Evolutionary conservation across 1,140 invertebrate species (phyloP).

Genomic region (Bombus sibiricus): DNA sequence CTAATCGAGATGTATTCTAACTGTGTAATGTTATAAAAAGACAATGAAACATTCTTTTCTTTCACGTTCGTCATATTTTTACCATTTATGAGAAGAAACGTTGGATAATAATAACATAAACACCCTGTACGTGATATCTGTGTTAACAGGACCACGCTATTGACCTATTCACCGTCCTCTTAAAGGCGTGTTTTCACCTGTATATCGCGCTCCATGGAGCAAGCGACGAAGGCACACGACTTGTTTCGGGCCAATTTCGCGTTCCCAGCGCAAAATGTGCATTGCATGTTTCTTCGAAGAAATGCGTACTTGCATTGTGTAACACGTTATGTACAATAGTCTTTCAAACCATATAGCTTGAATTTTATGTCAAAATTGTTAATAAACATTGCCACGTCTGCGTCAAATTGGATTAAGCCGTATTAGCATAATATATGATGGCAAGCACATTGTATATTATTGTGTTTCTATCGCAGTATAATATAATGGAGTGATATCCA

Average conservation of each 20-base stretch:
- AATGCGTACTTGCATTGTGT: too few relatives aligned
- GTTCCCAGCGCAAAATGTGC: neutral
- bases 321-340: neutral
- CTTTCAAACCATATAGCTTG: too few relatives aligned
- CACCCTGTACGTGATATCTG: neutral
- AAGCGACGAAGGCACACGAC: neutral
- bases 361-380: neutral
- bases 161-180: neutral
- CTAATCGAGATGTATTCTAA: too few relatives aligned
- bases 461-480: neutral
- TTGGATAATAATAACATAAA: neutral
- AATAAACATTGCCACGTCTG: neutral
- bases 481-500: too few relatives aligned
- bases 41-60: neutral
- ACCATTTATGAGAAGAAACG: neutral
- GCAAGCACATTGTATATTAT: neutral
- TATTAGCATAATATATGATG: neutral
- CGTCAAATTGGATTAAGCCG: neutral
- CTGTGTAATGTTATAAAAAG: too few relatives aligned
- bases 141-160: slow-evolving; percentile 2
- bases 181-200: slow-evolving; percentile 3
- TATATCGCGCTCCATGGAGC: neutral
- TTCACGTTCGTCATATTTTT: neutral
- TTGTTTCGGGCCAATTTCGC: neutral
- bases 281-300: neutral